A percentile compares a stretch with the other conserved stretches of the same genome.
Evolutionary conservation across 2,797 vertebrate genomes (phyloP).

Genomic region (Neomorphus geoffroyi): DNA sequence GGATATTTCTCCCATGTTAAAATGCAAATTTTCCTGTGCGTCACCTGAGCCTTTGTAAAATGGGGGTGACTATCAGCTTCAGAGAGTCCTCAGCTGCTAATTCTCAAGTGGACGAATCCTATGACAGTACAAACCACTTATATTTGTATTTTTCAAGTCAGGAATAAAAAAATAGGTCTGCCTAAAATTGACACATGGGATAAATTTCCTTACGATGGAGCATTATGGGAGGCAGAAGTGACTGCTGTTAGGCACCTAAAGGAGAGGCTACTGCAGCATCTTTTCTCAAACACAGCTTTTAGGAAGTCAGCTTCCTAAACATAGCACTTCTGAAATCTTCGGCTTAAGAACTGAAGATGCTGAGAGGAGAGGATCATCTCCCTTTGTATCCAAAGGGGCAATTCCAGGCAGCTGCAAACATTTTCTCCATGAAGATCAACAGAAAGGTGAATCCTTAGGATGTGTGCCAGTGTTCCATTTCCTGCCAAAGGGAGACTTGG

Average conservation of each 20-base stretch:
- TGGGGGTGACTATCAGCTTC: not conserved
- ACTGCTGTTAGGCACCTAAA: not conserved
- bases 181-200: not conserved
- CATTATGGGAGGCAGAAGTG: not conserved
- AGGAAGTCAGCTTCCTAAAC: not conserved
- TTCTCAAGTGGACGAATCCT: not conserved
- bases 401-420: not conserved
- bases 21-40: not conserved
- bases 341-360: not conserved
- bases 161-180: not conserved
- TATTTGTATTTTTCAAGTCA: not conserved
- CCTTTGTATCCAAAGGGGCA: not conserved
- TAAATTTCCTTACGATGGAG: not conserved
- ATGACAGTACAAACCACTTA: not conserved
- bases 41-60: not conserved
- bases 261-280: not conserved
- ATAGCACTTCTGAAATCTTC: not conserved
- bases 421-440: not conserved
- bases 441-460: fast-evolving
- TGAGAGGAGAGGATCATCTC: not conserved
- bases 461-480: not conserved
- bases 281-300: not conserved
- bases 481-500: not conserved
- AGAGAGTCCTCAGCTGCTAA: not conserved
- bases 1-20: not conserved